phyloP scores from a whole-genome alignment of 2,113 vertebrate genomes.

The Gymnorhina tibicen region DNA sequence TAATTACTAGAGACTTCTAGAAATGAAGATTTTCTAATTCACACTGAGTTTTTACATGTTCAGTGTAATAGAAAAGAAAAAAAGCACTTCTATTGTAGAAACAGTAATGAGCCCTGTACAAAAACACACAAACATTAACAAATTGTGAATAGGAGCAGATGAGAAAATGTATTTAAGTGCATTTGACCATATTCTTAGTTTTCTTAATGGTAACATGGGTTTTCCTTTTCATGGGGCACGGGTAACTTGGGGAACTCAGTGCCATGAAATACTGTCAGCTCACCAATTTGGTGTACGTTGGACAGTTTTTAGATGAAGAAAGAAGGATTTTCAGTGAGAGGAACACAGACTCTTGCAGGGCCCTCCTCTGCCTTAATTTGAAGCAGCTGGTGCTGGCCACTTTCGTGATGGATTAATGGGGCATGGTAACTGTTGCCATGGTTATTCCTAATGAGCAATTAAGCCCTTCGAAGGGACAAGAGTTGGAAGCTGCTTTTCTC shows the following conservation, averaged over 20 bases:
- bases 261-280: neutral
- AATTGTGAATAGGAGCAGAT: neutral
- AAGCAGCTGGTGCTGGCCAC: neutral
- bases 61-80: neutral
- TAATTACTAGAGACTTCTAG: neutral
- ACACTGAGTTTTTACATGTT: neutral
- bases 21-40: neutral
- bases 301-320: neutral
- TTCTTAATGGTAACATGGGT: neutral
- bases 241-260: neutral
- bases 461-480: neutral
- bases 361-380: neutral
- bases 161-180: neutral
- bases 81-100: neutral
- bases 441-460: conserved; percentile 10
- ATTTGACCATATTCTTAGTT: neutral
- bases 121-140: neutral
- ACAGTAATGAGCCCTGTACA: neutral
- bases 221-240: neutral
- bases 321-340: neutral
- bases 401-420: neutral
- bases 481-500: neutral
- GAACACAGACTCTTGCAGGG: neutral
- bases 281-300: neutral
- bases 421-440: neutral